A percentile compares a stretch with the other conserved stretches of the same genome.
phyloP scores from a whole-genome alignment of 2,113 vertebrate genomes.

The Malurus elegans region DNA sequence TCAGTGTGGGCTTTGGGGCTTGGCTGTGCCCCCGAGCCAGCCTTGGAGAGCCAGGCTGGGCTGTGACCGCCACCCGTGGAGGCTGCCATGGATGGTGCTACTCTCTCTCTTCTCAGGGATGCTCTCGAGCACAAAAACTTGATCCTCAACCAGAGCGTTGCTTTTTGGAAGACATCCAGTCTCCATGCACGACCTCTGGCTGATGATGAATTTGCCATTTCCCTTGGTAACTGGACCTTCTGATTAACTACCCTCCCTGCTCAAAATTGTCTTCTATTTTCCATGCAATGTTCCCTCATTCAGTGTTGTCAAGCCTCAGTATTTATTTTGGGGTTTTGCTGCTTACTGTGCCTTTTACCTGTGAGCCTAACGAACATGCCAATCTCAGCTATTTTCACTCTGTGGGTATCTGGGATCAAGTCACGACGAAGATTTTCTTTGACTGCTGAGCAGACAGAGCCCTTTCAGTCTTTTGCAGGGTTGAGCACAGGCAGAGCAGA shows the following conservation, averaged over 20 bases:
- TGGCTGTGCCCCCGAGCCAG: background rate
- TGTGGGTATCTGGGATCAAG: slow-evolving; percentile 49
- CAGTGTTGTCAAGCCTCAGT: slow-evolving; percentile 21
- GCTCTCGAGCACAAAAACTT: background rate
- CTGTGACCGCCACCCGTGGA: fast-evolving
- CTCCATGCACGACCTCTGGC: background rate
- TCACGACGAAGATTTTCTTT: slow-evolving; percentile 50
- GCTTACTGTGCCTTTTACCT: slow-evolving; percentile 62
- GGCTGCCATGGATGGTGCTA: background rate
- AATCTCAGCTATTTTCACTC: slow-evolving; percentile 62
- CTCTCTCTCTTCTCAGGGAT: background rate
- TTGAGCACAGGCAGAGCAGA: slow-evolving; percentile 39
- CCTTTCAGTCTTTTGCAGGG: slow-evolving; percentile 44
- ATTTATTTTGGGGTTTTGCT: slow-evolving; percentile 40
- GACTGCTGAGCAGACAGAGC: slow-evolving; percentile 60
- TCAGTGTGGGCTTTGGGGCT: background rate
- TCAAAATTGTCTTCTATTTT: slow-evolving; percentile 49
- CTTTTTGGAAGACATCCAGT: slow-evolving; percentile 36
- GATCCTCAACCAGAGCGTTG: background rate
- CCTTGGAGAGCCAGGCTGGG: background rate
- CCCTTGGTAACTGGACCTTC: slow-evolving; percentile 15
- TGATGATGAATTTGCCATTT: slow-evolving; percentile 54
- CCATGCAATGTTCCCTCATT: slow-evolving; percentile 17
- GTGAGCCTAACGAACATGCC: slow-evolving; percentile 41
- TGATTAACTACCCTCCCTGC: slow-evolving; percentile 30